phyloP scores from a whole-genome alignment of 2,888 invertebrate genomes.

The Tineola bisselliella region DNA sequence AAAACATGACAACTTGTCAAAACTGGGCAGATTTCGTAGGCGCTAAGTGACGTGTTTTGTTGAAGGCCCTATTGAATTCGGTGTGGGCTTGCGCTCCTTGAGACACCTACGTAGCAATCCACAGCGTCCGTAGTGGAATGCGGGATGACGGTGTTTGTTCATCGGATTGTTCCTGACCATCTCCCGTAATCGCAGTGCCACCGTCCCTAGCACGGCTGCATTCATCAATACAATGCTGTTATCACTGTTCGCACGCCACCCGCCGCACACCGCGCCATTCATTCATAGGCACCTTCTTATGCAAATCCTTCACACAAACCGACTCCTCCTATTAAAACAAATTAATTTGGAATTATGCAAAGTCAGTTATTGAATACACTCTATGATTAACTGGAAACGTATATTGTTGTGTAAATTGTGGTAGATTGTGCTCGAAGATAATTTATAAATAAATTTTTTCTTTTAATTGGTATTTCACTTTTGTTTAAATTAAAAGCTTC shows the following conservation, averaged over 20 bases:
- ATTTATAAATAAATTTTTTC: too few relatives aligned
- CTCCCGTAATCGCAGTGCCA: constrained; percentile 11
- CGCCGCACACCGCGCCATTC: constrained; percentile 41
- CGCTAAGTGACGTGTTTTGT: constrained; percentile 61
- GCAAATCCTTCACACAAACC: constrained; percentile 18
- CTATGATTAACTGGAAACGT: not conserved
- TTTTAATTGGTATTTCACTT: too few relatives aligned
- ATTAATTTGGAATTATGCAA: constrained; percentile 6
- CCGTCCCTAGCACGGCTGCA: constrained; percentile 9
- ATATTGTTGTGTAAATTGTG: not conserved
- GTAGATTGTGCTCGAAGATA: not conserved
- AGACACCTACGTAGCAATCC: constrained; percentile 40
- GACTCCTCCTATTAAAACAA: not conserved
- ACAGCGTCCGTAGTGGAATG: constrained; percentile 28
- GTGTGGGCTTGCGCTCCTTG: constrained; percentile 46
- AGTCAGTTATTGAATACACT: not conserved
- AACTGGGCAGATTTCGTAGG: constrained; percentile 61
- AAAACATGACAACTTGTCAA: constrained; percentile 66
- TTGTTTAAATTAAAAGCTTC: constrained; percentile 12
- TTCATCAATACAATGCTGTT: constrained; percentile 18
- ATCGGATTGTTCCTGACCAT: constrained; percentile 36
- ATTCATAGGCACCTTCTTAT: constrained; percentile 32
- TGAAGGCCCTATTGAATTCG: constrained; percentile 45
- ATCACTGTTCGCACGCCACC: not conserved
- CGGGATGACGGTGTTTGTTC: constrained; percentile 49